Evolutionary conservation across 2,113 vertebrate species (phyloP).

Genomic region (Melanostigma gelatinosum): DNA sequence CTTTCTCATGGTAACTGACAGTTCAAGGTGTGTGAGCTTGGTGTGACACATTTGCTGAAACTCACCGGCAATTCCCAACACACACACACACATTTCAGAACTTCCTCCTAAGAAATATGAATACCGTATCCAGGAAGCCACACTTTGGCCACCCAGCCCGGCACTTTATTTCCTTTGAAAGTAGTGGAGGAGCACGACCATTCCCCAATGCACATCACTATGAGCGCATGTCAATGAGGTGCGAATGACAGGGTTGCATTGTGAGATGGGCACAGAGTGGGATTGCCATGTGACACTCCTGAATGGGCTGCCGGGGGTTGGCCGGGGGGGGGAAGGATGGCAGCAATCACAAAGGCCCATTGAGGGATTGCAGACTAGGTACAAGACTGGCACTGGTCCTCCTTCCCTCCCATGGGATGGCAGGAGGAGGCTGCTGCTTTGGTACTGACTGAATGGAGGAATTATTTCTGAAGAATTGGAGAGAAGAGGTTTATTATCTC

Average conservation of each 20-base stretch:
- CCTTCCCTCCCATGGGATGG: slow-evolving; percentile 72
- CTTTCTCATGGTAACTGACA: slow-evolving; percentile 1
- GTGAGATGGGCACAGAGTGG: slow-evolving; percentile 74
- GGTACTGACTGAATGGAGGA: slow-evolving; percentile 74
- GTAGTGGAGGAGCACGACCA: slow-evolving; percentile 64
- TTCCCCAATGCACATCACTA: slow-evolving; percentile 70
- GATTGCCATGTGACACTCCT: slow-evolving; percentile 79
- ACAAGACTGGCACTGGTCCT: slow-evolving; percentile 76
- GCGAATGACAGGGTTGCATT: slow-evolving; percentile 82
- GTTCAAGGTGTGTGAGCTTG: slow-evolving; percentile 30
- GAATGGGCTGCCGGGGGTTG: slow-evolving; percentile 76
- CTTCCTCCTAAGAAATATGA: slow-evolving; percentile 74
- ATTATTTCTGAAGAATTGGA: slow-evolving; percentile 74
- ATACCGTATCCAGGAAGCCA: slow-evolving; percentile 79
- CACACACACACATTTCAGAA: slow-evolving; percentile 37
- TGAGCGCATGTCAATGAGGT: slow-evolving; percentile 84
- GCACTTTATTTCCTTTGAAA: slow-evolving; percentile 72
- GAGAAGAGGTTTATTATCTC: slow-evolving; percentile 76
- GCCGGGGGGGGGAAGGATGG: slow-evolving; percentile 72
- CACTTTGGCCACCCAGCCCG: slow-evolving; percentile 75
- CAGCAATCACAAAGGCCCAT: slow-evolving; percentile 78
- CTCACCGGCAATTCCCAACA: slow-evolving; percentile 24
- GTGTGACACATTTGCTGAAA: slow-evolving; percentile 34
- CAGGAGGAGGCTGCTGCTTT: slow-evolving; percentile 75
- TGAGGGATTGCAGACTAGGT: slow-evolving; percentile 77